Evolutionary conservation across 2,113 vertebrate species (phyloP).

Genomic region (Poecilia latipinna): DNA sequence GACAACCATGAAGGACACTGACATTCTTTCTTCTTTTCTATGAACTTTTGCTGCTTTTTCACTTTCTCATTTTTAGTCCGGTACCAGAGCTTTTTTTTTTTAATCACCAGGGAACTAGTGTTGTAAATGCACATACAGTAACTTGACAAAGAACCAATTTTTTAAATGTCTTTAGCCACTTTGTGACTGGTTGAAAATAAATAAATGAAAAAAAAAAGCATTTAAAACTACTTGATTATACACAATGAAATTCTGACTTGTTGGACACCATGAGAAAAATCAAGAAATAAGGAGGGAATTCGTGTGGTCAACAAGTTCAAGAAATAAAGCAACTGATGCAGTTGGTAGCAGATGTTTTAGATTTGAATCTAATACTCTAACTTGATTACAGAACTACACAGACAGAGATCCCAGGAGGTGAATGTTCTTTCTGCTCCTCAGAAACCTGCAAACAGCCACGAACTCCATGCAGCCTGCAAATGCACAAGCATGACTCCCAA

Average conservation of each 20-base stretch:
- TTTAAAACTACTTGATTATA: not conserved
- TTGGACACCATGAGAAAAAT: not conserved
- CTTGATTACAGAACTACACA: not conserved
- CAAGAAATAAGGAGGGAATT: not conserved
- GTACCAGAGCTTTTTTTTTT: no score
- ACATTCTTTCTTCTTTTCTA: no score
- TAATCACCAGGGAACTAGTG: not conserved
- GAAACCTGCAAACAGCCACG: conserved; percentile 31
- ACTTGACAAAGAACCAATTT: not conserved
- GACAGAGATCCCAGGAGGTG: conserved; percentile 1
- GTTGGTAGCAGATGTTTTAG: not conserved
- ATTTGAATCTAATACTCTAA: not conserved
- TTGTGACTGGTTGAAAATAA: not conserved
- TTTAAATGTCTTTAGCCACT: not conserved
- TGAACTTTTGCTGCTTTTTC: no score
- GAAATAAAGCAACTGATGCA: not conserved
- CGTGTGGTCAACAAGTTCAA: not conserved
- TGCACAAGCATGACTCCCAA: conserved; percentile 28
- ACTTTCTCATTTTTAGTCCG: no score
- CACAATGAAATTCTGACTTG: not conserved
- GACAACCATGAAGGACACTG: not conserved
- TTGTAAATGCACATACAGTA: not conserved
- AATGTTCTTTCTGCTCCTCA: not conserved
- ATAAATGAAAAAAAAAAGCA: not conserved
- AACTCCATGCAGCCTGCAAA: conserved; percentile 26